Evolutionary conservation across 2,113 vertebrate genomes (phyloP).

Genomic region (mouse (Mus musculus)): DNA sequence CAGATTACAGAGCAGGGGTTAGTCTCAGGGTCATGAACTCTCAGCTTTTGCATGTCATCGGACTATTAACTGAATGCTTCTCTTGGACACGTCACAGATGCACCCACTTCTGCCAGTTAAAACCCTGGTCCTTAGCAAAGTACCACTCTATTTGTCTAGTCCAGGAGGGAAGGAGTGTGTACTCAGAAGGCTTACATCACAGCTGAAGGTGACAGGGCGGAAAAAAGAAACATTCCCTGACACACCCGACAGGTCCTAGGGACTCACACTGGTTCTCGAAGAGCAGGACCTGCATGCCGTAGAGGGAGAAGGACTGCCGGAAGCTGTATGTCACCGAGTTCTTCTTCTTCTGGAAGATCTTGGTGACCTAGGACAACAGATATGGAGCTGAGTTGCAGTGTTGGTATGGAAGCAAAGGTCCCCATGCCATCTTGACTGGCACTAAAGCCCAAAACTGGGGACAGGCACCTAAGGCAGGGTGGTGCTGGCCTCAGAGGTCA

Average conservation of each 20-base stretch:
- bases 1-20: not conserved
- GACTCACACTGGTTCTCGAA: slow-evolving; percentile 98
- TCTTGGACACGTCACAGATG: not conserved
- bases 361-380: slow-evolving; percentile 92
- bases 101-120: not conserved
- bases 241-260: not conserved
- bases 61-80: not conserved
- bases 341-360: slow-evolving; percentile 99
- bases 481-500: not conserved
- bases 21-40: not conserved
- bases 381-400: not conserved
- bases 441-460: too few relatives aligned
- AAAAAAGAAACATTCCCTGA: not conserved
- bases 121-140: not conserved
- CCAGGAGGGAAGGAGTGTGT: not conserved
- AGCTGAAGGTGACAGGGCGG: not conserved
- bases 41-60: not conserved
- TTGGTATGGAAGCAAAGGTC: too few relatives aligned
- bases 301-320: slow-evolving; percentile 97
- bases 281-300: slow-evolving; percentile 97
- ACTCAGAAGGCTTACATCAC: not conserved
- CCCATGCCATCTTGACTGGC: not conserved
- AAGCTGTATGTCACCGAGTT: slow-evolving; percentile 99
- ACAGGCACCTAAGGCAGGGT: not conserved
- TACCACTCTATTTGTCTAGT: too few relatives aligned